Conservation (phyloP, 1,140 invertebrate species). For the Papilio glaucus region DNA sequence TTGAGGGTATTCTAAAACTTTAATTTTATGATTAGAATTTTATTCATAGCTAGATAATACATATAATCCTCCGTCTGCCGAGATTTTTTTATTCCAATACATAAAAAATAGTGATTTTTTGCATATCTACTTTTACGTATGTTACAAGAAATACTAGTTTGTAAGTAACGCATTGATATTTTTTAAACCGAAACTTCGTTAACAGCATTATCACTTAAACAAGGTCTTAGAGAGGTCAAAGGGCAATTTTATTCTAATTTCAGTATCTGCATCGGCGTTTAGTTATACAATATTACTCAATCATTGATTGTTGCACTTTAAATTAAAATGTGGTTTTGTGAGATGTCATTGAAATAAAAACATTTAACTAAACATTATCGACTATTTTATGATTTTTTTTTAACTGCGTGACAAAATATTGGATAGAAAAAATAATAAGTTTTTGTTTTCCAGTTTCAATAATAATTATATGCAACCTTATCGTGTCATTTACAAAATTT, state of each 20-base stretch:
- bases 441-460: not conserved
- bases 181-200: not conserved
- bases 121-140: no score
- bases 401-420: not conserved
- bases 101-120: no score
- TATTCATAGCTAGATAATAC: not conserved
- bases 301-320: no score
- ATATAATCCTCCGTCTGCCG: no score
- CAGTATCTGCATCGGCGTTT: not conserved
- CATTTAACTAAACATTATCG: no score
- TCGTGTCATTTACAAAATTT: not conserved
- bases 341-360: not conserved
- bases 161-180: not conserved
- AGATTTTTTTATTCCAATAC: no score
- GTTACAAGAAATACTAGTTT: not conserved
- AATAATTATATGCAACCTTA: not conserved
- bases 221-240: constrained; percentile 13
- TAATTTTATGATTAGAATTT: constrained; percentile 18
- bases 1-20: not conserved
- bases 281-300: not conserved
- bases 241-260: not conserved
- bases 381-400: no score
- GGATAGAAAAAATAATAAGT: not conserved
- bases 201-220: constrained; percentile 3
- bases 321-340: not conserved